Evolutionary conservation across 2,888 invertebrate genomes (phyloP), one percentile per base, ranked within the genome.

Genomic region (Agrochola lota): DNA sequence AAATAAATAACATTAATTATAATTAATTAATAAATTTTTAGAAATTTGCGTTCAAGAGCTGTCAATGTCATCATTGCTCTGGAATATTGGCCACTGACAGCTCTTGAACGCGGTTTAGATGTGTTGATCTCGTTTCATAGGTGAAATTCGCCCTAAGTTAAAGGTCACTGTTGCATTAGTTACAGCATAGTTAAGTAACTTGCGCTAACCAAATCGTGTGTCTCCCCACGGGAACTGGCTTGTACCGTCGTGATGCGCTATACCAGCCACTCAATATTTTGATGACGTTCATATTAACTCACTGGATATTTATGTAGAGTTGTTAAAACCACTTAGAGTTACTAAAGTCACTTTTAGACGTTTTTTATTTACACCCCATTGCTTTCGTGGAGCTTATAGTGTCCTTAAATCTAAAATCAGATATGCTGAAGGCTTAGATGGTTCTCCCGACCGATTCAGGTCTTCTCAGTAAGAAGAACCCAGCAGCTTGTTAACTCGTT

Each of bases 231-330:
- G 64, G 64, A 69, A 82, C 71, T 66, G 46, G 69, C 68, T 73
- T 62, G 70, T 79, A 84, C 76, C 80, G 71, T 75, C 85, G 82
- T 83, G 75, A 78, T 81, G 78, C 76, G 70, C 78, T 66, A 74
- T 80, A 77, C 85, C 74, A 83, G 80, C 84, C 87, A 87, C 87
- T 90, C 87, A 85, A 87, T 88, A 87, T 89, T 89, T 88, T 85
- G 87, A 88, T 87, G 83, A 84, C 82, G 87, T 85, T 82, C 80
- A 80, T 76, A 77, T 80, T 77, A 68, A 68, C 67, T 85, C 26
- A 69, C 40, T 67, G 69, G 1, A 64, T n/a, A 85, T 77, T 20
- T 55, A 46, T 81, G 74, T 83, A 83, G 87, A 86, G 88, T 30
- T 40, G 40, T 49, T 75, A 35, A 62, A 63, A 79, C 76, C 49